These are phyloP conservation scores for Chunga burmeisteri DNA, from an alignment of 2,113 vertebrate genomes.

Conservation along the genomic window DNA sequence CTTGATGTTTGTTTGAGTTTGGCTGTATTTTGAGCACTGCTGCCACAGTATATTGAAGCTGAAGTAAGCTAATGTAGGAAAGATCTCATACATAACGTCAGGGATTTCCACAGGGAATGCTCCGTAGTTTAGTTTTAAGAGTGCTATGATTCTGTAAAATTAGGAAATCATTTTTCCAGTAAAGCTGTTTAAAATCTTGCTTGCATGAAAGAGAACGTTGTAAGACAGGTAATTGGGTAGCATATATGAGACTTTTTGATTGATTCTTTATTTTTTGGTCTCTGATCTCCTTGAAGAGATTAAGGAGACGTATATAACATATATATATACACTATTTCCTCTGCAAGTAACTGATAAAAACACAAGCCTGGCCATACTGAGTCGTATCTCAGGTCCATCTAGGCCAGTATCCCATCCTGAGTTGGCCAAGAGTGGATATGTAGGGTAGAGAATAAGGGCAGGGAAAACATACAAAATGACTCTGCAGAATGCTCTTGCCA, in stretches of 20 bases:
- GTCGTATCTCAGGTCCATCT: not conserved
- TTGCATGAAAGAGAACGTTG: not conserved
- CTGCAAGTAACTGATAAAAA: not conserved
- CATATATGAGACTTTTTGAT: not conserved
- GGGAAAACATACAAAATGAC: not conserved
- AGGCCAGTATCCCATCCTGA: not conserved
- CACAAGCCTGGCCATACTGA: not conserved
- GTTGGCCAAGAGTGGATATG: not conserved
- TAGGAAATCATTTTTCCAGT: not conserved
- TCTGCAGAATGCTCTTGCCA: not conserved
- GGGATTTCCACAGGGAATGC: not conserved
- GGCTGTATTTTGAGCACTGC: conserved; percentile 8
- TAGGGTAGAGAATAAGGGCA: not conserved
- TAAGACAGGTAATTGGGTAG: not conserved
- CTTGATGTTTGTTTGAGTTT: not conserved
- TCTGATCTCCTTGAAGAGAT: not conserved
- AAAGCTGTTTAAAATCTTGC: not conserved
- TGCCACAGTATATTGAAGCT: not conserved
- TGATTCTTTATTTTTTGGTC: not conserved
- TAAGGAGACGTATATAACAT: not conserved
- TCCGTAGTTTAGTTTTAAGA: not conserved
- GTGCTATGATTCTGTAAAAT: not conserved
- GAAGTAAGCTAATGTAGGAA: not conserved
- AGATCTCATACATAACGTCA: not conserved
- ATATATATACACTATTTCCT: not conserved